Evolutionary conservation across 2,113 vertebrate species (phyloP), one percentile per base, ranked within the genome.

Genomic region (Misgurnus anguillicaudatus): DNA sequence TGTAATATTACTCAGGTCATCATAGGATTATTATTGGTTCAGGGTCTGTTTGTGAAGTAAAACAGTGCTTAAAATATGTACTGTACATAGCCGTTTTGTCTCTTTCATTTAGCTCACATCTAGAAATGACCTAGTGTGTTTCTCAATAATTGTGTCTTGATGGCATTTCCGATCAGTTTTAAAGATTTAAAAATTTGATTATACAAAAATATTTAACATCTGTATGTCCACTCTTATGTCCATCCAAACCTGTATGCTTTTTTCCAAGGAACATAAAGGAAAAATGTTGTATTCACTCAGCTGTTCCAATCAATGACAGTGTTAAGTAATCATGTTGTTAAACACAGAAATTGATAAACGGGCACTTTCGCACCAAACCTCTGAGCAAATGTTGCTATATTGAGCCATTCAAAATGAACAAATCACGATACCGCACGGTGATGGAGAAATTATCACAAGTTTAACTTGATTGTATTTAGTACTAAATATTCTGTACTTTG

Each of bases 71-170:
- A 39, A 71, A 55, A 55, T 38, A 57, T 71, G 17, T 0, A 39
- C 11, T 11, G 10, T 17, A 31, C 55, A 36, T 36, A 69, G 24
- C 31, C n/a, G 17, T 57, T 39, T 16, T 39, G 48, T 57, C 9
- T 71, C 9, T 55, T 39, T 71, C 19, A 55, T 71, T 39, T 39
- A 36, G 31, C 51, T 10, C 48, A 53, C 17, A 55, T 71, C 5
- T 71, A 71, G 31, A 70, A 53, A 53, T 70, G 51, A 71, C 31
- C 48, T 71, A 71, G 68, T 71, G 55, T 55, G 9, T 57, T 38
- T 5, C 47, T 53, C 47, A 16, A 6, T 55, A 55, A 39, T 51
- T 39, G 11, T 51, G 6, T 31, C 6, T 69, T 31, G 48, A 55
- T 55, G n/a, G 53, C 47, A 53, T 16, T 31, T 1, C 17, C 14